A percentile compares a stretch with the other conserved stretches of the same genome.
Evolutionary conservation across 2,888 invertebrate species (phyloP).

Genomic region (Scaptomyza reducta): DNA sequence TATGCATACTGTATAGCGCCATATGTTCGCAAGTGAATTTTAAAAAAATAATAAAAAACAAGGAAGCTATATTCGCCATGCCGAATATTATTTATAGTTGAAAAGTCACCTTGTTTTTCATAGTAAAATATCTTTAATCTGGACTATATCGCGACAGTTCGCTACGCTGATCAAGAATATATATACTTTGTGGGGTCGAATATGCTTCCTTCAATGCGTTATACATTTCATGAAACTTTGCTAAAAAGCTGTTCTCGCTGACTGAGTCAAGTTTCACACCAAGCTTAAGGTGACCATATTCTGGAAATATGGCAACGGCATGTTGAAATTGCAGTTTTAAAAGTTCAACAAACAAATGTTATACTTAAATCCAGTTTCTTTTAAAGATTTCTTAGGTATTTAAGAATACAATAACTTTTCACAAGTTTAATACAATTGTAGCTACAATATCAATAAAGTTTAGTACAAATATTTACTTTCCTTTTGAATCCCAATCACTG

Average conservation of each 20-base stretch:
- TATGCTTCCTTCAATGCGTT: too few species aligned
- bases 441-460: background rate
- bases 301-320: background rate
- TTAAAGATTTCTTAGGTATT: too few species aligned
- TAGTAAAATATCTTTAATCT: too few species aligned
- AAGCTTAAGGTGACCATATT: constrained; percentile 33
- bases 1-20: too few species aligned
- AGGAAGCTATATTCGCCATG: too few species aligned
- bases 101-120: too few species aligned
- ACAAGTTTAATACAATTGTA: background rate
- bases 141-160: too few species aligned
- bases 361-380: background rate
- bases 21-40: too few species aligned
- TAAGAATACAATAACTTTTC: background rate
- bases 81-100: too few species aligned
- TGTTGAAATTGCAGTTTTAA: constrained; percentile 6
- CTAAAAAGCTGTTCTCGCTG: constrained; percentile 5
- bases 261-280: constrained; percentile 41
- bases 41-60: too few species aligned
- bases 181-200: too few species aligned
- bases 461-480: background rate
- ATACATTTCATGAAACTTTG: background rate
- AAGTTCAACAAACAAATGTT: background rate
- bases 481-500: background rate
- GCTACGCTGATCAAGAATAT: too few species aligned